Evolutionary conservation across 2,797 vertebrate species (phyloP).

Genomic region (Sebastes iracundus): DNA sequence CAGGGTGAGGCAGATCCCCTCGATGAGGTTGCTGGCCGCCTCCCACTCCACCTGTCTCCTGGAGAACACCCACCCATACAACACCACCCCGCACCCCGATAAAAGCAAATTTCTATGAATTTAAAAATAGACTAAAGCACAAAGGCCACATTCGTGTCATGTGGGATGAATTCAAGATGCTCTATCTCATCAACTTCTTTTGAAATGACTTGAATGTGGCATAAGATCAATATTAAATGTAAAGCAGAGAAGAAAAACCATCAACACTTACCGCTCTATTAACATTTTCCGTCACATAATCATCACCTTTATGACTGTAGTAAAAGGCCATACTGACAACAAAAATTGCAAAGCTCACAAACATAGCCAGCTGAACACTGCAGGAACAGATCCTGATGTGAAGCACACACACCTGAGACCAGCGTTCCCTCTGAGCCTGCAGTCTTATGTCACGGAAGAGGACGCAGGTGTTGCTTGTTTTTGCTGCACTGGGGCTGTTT

Average conservation of each 20-base stretch:
- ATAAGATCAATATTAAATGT: neutral
- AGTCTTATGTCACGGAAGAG: constrained; percentile 6
- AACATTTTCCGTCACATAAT: neutral
- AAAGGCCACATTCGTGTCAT: neutral
- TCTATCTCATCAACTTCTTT: neutral
- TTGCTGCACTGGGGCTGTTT: neutral
- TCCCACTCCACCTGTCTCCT: constrained; percentile 99
- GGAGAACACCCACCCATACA: constrained; percentile 61
- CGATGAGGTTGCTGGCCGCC: constrained; percentile 98
- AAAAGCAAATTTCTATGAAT: constrained; percentile 17
- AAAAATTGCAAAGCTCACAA: constrained; percentile 68
- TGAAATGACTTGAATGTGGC: neutral
- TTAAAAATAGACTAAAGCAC: neutral
- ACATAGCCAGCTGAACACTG: constrained; percentile 53
- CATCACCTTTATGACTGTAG: neutral
- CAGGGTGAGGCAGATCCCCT: constrained; percentile 99
- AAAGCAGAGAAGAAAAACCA: neutral
- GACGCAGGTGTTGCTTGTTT: neutral
- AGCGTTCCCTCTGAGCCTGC: constrained; percentile 38
- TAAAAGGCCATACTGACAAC: constrained; percentile 16
- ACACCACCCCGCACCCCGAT: constrained; percentile 15
- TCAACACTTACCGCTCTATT: neutral
- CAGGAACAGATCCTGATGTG: constrained; percentile 41
- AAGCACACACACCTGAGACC: constrained; percentile 20
- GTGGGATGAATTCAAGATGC: neutral